Percentiles rank a stretch among this genome's conserved stretches.
phyloP scores from a whole-genome alignment of 2,113 vertebrate species.

The Zingel zingel region DNA sequence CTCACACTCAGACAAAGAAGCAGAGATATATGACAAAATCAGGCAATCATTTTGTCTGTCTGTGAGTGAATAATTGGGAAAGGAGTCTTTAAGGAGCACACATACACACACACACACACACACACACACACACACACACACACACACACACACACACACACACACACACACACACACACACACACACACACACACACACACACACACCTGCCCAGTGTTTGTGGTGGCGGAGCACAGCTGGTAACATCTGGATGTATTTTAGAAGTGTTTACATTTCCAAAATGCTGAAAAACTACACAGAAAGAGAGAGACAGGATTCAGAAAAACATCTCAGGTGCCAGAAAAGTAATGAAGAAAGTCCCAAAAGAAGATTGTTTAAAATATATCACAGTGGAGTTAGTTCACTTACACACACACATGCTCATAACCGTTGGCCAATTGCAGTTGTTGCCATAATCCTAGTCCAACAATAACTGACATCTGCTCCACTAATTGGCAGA shows the following conservation, averaged over 20 bases:
- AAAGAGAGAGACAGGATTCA: slow-evolving; percentile 66
- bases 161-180: slow-evolving; percentile 52
- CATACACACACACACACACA: slow-evolving; percentile 44
- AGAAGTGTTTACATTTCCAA: slow-evolving; percentile 87
- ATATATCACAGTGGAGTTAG: slow-evolving; percentile 70
- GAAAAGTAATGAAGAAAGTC: slow-evolving; percentile 82
- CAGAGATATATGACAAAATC: slow-evolving; percentile 62
- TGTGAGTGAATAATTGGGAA: slow-evolving; percentile 57
- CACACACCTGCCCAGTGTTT: slow-evolving; percentile 78
- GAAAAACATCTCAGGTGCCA: slow-evolving; percentile 87
- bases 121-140: slow-evolving; percentile 53
- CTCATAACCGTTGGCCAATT: slow-evolving; percentile 64
- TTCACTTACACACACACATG: slow-evolving; percentile 49
- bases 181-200: slow-evolving; percentile 45
- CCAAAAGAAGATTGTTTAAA: slow-evolving; percentile 82
- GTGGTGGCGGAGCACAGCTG: slow-evolving; percentile 82
- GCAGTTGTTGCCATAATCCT: slow-evolving; percentile 71
- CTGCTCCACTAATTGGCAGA: slow-evolving; percentile 75
- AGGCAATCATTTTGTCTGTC: slow-evolving; percentile 67
- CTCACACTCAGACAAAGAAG: slow-evolving; percentile 42
- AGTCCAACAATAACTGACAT: slow-evolving; percentile 81
- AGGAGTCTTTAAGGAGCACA: slow-evolving; percentile 55
- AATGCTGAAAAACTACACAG: slow-evolving; percentile 80
- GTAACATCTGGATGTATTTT: slow-evolving; percentile 89
- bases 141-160: slow-evolving; percentile 36